Evolutionary conservation across 2,113 vertebrate genomes (phyloP), one percentile per base, ranked within the genome.

Genomic region (Corythoichthys intestinalis): DNA sequence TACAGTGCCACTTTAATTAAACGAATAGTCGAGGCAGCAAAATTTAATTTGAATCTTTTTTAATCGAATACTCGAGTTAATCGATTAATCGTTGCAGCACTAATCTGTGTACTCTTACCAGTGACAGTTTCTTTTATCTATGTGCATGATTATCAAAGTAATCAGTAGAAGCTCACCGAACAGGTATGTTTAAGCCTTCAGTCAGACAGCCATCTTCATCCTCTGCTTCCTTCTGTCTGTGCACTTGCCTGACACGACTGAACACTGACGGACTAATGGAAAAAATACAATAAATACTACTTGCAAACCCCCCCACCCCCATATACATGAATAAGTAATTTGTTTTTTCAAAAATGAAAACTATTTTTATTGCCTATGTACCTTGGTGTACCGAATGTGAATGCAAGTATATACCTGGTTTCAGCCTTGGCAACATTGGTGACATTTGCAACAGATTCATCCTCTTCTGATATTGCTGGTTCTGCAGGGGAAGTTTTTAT

Each of bases 241-340:
- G 92, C 49, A 87, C 91, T 87, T 97, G 94, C 83, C 93, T 90
- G 68, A 96, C 92, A 17, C 92, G 93, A 76, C 92, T 92, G 78
- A 97, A 95, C 78, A 96, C 92, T 2, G 96, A 95, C 1, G 89
- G 75, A 67, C 90, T 91, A 86, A 48, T 41, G 68, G 49, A 44
- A 28, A 28, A 28, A 28, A 28, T n/a, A 79, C 11, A 54, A 3
- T 8, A 66, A 53, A 78, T 6, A 67, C 0, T 6, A 2, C 2
- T 35, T 13, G 9, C 1, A 63, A 66, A 41, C 6, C 6, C 61
- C 20, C 20, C 20, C 1, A 28, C 20, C 20, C 20, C 20, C 20
- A 28, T 28, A 28, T 28, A 28, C 20, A 28, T 28, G 20, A 28
- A 28, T 28, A 28, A 28, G 20, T 28, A 28, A 28, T 44, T 44